Conservation (phyloP, 2,888 invertebrate genomes). For the Drosophila heteroneura region DNA sequence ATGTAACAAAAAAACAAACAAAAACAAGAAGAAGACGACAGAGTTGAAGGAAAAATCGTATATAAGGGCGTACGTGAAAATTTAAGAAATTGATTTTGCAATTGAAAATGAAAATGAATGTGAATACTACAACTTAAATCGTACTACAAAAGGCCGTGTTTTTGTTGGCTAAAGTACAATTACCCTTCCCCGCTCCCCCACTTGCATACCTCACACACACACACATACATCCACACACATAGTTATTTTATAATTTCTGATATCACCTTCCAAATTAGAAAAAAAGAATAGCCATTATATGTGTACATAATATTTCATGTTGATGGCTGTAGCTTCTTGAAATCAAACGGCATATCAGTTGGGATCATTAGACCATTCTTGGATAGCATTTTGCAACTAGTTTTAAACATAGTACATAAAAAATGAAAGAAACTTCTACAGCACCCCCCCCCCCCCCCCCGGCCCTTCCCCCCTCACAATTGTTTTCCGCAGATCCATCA, state of each 20-base stretch:
- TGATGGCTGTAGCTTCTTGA: slow-evolving; percentile 73
- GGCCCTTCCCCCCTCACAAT: background rate
- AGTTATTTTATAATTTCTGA: slow-evolving; percentile 2
- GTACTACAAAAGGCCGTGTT: slow-evolving; percentile 66
- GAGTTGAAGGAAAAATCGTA: slow-evolving; percentile 53
- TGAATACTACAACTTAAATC: slow-evolving; percentile 45
- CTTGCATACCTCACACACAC: background rate
- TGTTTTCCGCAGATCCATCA: slow-evolving; percentile 2
- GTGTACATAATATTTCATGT: slow-evolving; percentile 40
- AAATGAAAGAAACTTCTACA: background rate
- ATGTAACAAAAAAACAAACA: slow-evolving; percentile 43
- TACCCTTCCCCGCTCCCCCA: background rate
- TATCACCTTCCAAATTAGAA: background rate
- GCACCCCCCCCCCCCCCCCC: no score
- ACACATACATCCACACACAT: background rate
- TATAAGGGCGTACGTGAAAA: slow-evolving; percentile 70
- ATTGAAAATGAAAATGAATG: slow-evolving; percentile 32
- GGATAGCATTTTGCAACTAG: slow-evolving; percentile 35
- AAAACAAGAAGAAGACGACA: slow-evolving; percentile 9
- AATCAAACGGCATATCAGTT: slow-evolving; percentile 75
- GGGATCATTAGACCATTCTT: slow-evolving; percentile 66
- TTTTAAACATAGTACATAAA: slow-evolving; percentile 21
- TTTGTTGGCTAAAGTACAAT: slow-evolving; percentile 65
- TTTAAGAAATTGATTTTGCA: slow-evolving; percentile 58
- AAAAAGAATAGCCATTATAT: slow-evolving; percentile 15